These are phyloP conservation scores for Rhamnusium bicolor DNA, from an alignment of 2,888 invertebrate species.

Conservation along the genomic window DNA sequence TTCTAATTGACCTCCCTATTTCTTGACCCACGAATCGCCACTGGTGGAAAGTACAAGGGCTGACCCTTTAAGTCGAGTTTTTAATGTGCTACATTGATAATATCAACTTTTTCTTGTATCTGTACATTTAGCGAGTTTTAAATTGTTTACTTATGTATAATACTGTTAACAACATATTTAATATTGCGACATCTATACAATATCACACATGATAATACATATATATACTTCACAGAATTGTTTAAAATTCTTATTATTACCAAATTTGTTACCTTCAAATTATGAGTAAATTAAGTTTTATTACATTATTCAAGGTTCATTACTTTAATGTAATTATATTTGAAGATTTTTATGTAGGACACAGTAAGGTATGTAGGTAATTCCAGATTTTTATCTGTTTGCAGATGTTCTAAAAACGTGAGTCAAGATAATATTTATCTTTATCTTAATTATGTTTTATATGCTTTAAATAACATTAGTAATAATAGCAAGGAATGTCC, in stretches of 20 bases:
- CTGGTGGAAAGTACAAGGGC: too few relatives aligned
- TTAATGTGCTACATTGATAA: too few relatives aligned
- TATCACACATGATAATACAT: background rate
- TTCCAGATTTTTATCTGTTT: background rate
- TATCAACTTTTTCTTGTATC: too few relatives aligned
- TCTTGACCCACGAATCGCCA: too few relatives aligned
- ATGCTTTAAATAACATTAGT: background rate
- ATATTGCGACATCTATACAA: background rate
- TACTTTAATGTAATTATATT: background rate
- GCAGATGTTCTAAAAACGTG: background rate
- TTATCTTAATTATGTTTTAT: background rate
- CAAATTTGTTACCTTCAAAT: background rate
- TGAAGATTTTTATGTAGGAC: background rate
- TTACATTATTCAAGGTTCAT: background rate
- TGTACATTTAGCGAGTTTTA: too few relatives aligned
- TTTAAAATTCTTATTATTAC: background rate
- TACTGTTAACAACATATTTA: background rate
- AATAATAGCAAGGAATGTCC: background rate
- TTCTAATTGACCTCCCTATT: too few relatives aligned
- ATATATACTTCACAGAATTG: background rate
- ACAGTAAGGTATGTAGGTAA: background rate
- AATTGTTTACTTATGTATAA: background rate
- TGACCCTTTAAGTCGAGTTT: too few relatives aligned
- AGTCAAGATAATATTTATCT: background rate
- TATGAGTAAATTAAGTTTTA: slow-evolving; percentile 7